Conservation (phyloP, 2,888 invertebrate species). For the Amphipoea lucens region DNA sequence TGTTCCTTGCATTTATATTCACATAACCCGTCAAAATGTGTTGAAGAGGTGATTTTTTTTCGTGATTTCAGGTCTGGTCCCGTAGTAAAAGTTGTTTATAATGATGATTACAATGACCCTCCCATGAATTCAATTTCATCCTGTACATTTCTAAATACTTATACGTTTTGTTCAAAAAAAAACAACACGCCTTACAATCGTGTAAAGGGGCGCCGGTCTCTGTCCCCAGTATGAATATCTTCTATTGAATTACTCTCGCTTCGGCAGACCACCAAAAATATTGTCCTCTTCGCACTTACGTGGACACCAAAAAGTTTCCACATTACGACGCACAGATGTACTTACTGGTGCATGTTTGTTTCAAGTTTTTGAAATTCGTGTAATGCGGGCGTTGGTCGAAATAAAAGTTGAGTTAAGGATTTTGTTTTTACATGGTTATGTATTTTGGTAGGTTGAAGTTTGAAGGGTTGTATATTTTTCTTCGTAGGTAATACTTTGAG, state of each 20-base stretch:
- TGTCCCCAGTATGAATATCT: constrained; percentile 89
- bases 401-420: constrained; percentile 32
- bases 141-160: not conserved
- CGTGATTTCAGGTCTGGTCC: too few relatives aligned
- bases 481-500: not conserved
- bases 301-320: constrained; percentile 80
- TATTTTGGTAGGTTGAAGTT: not conserved
- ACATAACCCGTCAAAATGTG: too few relatives aligned
- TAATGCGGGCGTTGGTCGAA: constrained; percentile 53
- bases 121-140: too few relatives aligned
- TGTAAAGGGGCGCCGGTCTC: constrained; percentile 77
- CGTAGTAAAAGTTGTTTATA: too few relatives aligned
- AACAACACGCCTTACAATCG: constrained; percentile 72
- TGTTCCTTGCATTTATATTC: too few relatives aligned
- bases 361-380: constrained; percentile 56
- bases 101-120: too few relatives aligned
- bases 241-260: constrained; percentile 89
- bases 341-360: constrained; percentile 62
- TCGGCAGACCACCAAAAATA: constrained; percentile 88
- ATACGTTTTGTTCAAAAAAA: constrained; percentile 1
- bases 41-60: too few relatives aligned
- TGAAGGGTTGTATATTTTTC: not conserved
- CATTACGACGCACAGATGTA: constrained; percentile 67
- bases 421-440: constrained; percentile 27
- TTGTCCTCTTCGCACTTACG: constrained; percentile 86